These are phyloP conservation scores for Sphaeridia pumilis DNA, from an alignment of 2,888 invertebrate genomes.

Conservation along the genomic window DNA sequence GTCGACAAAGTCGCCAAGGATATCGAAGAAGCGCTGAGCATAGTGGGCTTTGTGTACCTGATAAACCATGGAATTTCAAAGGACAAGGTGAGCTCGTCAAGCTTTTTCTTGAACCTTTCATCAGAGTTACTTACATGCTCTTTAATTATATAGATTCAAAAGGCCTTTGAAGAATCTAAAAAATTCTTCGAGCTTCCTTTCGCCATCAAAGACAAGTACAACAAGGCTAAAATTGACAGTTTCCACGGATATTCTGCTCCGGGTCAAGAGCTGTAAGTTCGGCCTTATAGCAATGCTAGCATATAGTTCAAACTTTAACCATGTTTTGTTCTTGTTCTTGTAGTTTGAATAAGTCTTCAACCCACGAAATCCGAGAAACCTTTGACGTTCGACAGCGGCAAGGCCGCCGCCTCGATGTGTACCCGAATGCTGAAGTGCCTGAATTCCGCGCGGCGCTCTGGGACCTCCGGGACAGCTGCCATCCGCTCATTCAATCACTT, in stretches of 20 bases:
- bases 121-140: too few species aligned
- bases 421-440: conserved; percentile 54
- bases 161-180: conserved; percentile 24
- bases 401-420: background rate
- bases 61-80: conserved; percentile 31
- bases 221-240: conserved; percentile 15
- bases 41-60: conserved; percentile 34
- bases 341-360: conserved; percentile 5
- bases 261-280: conserved; percentile 29
- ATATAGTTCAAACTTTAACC: too few species aligned
- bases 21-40: conserved; percentile 27
- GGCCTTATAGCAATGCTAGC: too few species aligned
- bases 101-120: too few species aligned
- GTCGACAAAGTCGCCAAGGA: conserved; percentile 22
- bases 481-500: conserved; percentile 53
- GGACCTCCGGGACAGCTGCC: conserved; percentile 55
- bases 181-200: conserved; percentile 28
- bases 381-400: conserved; percentile 11
- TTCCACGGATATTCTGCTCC: conserved; percentile 26
- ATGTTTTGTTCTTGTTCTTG: too few species aligned
- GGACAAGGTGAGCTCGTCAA: conserved; percentile 26
- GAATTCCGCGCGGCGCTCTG: conserved; percentile 54
- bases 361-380: conserved; percentile 10
- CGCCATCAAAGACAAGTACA: conserved; percentile 21
- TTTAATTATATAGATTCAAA: conserved; percentile 26